Base-by-base conservation (phyloP, 2,797 vertebrate genomes). In the Sebastes umbrosus region DNA sequence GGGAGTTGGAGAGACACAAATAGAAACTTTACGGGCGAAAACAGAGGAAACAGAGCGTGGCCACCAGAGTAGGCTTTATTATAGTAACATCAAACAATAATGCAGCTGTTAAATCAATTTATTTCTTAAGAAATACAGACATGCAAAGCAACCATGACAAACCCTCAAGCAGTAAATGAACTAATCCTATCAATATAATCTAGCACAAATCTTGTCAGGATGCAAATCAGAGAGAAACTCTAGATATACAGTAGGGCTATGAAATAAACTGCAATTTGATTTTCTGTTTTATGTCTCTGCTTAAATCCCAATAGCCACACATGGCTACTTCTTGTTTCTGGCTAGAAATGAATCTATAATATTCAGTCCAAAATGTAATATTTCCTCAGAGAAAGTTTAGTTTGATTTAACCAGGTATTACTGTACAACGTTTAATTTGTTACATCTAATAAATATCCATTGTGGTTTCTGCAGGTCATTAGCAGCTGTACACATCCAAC, bases 1-100 rank as follows among this genome's bases (percentile, higher is more conserved):
- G 0, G 31, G 66, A 10, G 80, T 20, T 62, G 6, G 32, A 9
- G 32, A 6, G 80, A 74, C 57, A 69, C 70, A 83, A 84, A 88
- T 66, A 82, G 50, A 89, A 86, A 88, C 69, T 63, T 69, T 64
- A 63, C 63, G 68, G 32, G 50, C 18, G 22, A 73, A 80, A 76
- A 79, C 22, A n/a, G 16, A 66, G 25, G 60, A 70, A 77, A 62
- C 29, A 58, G 70, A 73, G 59, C 9, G 1, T 7, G 65, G 54
- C 55, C 50, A 58, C 70, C n/a, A 71, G 70, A 67, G 66, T 0
- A 50, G n/a, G 65, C 27, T 34, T 75, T n/a, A 69, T 68, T 67
- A 65, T 66, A 77, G 79, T 27, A 65, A 58, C 46, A 57, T n/a
- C 11, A 79, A 60, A 76, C 54, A 67, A 20, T 31, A 63, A 62